A percentile compares a stretch with the other conserved stretches of the same genome.
Evolutionary conservation across 2,113 vertebrate species (phyloP).

Genomic region (Equus quagga): DNA sequence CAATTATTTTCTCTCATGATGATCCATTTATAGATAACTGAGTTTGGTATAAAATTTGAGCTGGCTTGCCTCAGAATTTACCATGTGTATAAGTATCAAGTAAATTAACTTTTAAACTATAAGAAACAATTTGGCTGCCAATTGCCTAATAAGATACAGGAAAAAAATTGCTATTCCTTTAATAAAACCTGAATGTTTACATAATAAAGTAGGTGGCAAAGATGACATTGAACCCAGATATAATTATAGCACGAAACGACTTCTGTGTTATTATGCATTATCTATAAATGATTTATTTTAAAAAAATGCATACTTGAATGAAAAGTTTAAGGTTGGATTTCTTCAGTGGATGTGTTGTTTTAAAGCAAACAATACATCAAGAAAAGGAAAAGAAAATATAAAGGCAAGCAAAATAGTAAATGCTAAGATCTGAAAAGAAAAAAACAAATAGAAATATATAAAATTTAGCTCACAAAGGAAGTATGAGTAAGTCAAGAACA

Average conservation of each 20-base stretch:
- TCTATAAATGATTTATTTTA: not conserved
- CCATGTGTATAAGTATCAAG: not conserved
- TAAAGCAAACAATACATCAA: not conserved
- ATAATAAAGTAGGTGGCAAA: not conserved
- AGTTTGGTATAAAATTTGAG: not conserved
- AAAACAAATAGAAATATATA: not conserved
- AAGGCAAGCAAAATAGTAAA: not conserved
- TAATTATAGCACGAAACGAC: not conserved
- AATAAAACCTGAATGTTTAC: conserved; percentile 23
- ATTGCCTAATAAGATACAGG: not conserved
- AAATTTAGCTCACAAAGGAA: not conserved
- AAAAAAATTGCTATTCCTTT: not conserved
- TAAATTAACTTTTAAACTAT: conserved; percentile 36
- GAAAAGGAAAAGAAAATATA: not conserved
- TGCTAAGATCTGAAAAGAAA: not conserved
- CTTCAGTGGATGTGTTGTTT: not conserved
- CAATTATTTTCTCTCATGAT: not conserved
- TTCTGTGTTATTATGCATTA: not conserved
- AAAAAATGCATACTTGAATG: not conserved
- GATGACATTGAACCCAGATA: not conserved
- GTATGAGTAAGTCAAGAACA: too few relatives aligned
- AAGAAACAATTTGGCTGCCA: not conserved
- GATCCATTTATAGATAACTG: not conserved
- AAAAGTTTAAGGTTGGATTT: not conserved
- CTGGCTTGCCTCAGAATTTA: not conserved